Evolutionary conservation across 2,888 invertebrate genomes (phyloP).

Genomic region (Sialis lutaria): DNA sequence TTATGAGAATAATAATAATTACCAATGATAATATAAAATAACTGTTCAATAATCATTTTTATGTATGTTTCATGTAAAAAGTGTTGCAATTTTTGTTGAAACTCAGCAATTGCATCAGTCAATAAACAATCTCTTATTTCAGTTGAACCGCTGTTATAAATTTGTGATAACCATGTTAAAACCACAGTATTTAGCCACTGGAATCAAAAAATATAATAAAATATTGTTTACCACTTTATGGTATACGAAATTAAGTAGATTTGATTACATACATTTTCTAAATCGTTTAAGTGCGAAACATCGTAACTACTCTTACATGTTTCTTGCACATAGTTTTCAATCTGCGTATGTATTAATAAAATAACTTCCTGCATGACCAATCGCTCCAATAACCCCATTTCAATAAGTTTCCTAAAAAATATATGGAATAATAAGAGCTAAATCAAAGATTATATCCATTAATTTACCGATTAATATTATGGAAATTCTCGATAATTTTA

Average conservation of each 20-base stretch:
- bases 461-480: conserved; percentile 53
- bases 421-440: background rate
- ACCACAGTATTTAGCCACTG: conserved; percentile 78
- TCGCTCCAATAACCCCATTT: conserved; percentile 63
- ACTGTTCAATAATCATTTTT: conserved; percentile 71
- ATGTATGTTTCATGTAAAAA: conserved; percentile 82
- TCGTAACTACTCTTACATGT: conserved; percentile 79
- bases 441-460: conserved; percentile 9
- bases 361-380: conserved; percentile 74
- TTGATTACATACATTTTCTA: conserved; percentile 43
- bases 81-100: conserved; percentile 60
- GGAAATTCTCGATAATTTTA: conserved; percentile 49
- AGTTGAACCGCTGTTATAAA: conserved; percentile 52
- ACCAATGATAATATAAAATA: conserved; percentile 89
- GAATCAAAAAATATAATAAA: conserved; percentile 11
- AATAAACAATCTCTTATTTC: conserved; percentile 32
- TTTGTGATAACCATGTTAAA: conserved; percentile 69
- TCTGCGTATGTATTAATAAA: conserved; percentile 63
- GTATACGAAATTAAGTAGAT: background rate
- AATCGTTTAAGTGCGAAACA: conserved; percentile 53
- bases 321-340: conserved; percentile 67
- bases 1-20: conserved; percentile 11
- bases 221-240: background rate
- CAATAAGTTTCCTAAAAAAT: conserved; percentile 37
- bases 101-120: conserved; percentile 41